Evolutionary conservation across 2,797 vertebrate genomes (phyloP).

Genomic region (Atherinosoma microstoma): DNA sequence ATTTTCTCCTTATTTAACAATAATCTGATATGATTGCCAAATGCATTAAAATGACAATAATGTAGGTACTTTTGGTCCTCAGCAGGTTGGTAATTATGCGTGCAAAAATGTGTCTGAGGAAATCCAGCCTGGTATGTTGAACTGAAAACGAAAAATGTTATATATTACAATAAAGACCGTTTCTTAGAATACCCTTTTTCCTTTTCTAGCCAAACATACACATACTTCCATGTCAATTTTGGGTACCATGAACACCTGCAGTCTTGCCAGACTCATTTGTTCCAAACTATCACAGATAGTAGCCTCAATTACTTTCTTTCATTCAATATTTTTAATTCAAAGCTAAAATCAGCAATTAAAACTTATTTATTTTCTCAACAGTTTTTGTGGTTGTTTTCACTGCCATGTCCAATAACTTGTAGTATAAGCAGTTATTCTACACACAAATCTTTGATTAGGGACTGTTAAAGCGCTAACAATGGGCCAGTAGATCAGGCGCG

Average conservation of each 20-base stretch:
- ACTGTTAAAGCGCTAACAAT: not conserved
- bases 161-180: not conserved
- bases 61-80: not conserved
- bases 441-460: not conserved
- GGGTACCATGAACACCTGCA: too few relatives aligned
- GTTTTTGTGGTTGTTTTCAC: not conserved
- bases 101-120: not conserved
- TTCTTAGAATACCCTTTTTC: not conserved
- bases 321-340: not conserved
- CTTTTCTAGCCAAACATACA: too few relatives aligned
- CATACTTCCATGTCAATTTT: too few relatives aligned
- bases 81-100: not conserved
- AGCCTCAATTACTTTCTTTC: not conserved
- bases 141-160: not conserved
- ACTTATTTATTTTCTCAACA: not conserved
- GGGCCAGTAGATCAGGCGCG: too few relatives aligned
- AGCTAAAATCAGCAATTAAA: not conserved
- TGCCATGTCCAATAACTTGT: not conserved
- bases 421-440: not conserved
- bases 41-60: not conserved
- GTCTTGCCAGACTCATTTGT: too few relatives aligned
- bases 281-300: too few relatives aligned
- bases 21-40: not conserved
- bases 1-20: not conserved
- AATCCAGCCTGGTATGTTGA: not conserved